Evolutionary conservation across 2,113 vertebrate species (phyloP).

Genomic region (Herpailurus yagouaroundi): DNA sequence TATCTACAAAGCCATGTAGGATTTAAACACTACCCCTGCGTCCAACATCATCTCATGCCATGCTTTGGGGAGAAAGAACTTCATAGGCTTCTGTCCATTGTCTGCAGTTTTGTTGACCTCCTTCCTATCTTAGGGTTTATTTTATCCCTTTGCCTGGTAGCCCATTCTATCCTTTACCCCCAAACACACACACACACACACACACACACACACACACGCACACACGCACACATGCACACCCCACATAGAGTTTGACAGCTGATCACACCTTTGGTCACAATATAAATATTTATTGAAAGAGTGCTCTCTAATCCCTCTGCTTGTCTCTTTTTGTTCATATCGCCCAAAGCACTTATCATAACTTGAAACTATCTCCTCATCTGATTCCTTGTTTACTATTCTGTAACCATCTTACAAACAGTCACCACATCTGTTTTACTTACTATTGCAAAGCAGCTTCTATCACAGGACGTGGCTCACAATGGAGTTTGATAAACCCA

Average conservation of each 20-base stretch:
- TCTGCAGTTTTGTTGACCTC: neutral
- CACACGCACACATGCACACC: no score
- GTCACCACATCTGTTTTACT: neutral
- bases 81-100: neutral
- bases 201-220: neutral
- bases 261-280: neutral
- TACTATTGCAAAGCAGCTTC: neutral
- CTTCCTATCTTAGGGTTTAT: neutral
- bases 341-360: neutral
- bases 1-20: neutral
- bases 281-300: neutral
- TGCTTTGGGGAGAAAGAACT: neutral
- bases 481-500: neutral
- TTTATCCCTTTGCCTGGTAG: neutral
- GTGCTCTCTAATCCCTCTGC: neutral
- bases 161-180: neutral
- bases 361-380: neutral
- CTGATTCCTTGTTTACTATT: neutral
- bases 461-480: neutral
- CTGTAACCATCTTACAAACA: neutral
- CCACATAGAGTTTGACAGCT: neutral
- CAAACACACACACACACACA: neutral
- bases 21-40: neutral
- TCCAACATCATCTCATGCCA: neutral
- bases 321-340: neutral